phyloP scores from a whole-genome alignment of 2,888 invertebrate species.

The Cinara cedri region DNA sequence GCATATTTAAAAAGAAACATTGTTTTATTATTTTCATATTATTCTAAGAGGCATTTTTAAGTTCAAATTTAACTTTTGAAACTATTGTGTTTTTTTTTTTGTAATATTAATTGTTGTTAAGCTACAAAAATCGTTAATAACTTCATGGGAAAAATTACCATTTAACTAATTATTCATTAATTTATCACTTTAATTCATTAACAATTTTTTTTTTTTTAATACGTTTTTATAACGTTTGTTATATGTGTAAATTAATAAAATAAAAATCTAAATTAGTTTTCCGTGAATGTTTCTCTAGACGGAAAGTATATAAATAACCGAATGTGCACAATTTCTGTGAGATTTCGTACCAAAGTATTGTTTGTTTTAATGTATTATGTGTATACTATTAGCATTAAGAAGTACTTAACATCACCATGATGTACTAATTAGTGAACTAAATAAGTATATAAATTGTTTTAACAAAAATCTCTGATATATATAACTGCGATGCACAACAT shows the following conservation, averaged over 20 bases:
- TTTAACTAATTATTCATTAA: conserved; percentile 36
- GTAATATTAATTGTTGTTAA: conserved; percentile 23
- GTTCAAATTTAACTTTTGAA: conserved; percentile 39
- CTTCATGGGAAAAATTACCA: conserved; percentile 44
- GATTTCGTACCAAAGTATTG: conserved; percentile 53
- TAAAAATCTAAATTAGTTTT: neutral
- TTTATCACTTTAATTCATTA: conserved; percentile 4
- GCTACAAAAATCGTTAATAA: conserved; percentile 34
- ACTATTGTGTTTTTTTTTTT: conserved; percentile 40
- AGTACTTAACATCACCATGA: conserved; percentile 49
- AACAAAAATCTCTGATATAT: conserved; percentile 27
- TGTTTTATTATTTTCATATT: conserved; percentile 35
- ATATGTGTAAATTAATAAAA: conserved; percentile 30
- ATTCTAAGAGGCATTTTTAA: conserved; percentile 42
- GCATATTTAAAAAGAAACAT: conserved; percentile 39
- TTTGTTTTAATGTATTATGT: conserved; percentile 48
- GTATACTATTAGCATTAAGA: conserved; percentile 56
- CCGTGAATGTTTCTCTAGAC: conserved; percentile 7
- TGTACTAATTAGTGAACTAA: conserved; percentile 50
- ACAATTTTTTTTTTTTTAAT: conserved; percentile 1
- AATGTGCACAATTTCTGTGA: conserved; percentile 52
- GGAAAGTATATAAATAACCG: conserved; percentile 38
- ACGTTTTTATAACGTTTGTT: conserved; percentile 41
- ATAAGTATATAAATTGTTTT: conserved; percentile 39
- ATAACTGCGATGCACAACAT: conserved; percentile 42